phyloP scores from a whole-genome alignment of 2,113 vertebrate genomes.

The Numenius arquata region DNA sequence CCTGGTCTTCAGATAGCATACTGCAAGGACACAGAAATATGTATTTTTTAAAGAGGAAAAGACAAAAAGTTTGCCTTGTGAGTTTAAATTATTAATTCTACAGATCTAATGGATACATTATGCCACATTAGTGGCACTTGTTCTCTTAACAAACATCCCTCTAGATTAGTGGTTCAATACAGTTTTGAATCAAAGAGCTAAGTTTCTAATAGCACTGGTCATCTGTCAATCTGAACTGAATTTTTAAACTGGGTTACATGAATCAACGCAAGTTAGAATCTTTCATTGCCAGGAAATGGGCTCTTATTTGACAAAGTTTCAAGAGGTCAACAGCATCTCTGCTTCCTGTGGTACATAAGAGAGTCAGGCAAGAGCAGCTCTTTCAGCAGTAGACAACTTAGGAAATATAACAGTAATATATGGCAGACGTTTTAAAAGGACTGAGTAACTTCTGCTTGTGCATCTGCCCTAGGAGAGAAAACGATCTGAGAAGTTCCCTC shows the following conservation, averaged over 20 bases:
- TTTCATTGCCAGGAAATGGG: conserved; percentile 33
- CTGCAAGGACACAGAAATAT: conserved; percentile 60
- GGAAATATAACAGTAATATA: background rate
- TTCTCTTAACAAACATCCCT: conserved; percentile 55
- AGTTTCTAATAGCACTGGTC: conserved; percentile 22
- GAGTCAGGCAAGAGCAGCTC: background rate
- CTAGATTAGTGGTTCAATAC: conserved; percentile 47
- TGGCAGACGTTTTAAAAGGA: background rate
- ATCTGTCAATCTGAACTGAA: conserved; percentile 22
- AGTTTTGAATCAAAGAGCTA: conserved; percentile 37
- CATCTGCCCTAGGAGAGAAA: background rate
- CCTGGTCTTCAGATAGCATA: conserved; percentile 37
- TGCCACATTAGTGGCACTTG: conserved; percentile 47
- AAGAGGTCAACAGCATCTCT: background rate
- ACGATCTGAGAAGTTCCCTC: background rate
- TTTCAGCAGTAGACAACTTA: background rate
- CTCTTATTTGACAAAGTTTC: conserved; percentile 5
- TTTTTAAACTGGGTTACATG: conserved; percentile 45
- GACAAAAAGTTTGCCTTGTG: background rate
- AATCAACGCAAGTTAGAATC: conserved; percentile 18
- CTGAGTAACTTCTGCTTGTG: background rate
- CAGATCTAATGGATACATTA: conserved; percentile 64
- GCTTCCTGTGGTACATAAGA: background rate
- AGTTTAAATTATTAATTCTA: conserved; percentile 66
- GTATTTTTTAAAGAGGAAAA: conserved; percentile 2